A percentile compares a stretch with the other conserved stretches of the same genome.
These are phyloP conservation scores for Perca schrenkii DNA, from an alignment of 2,113 vertebrate species.

Conservation along the genomic window DNA sequence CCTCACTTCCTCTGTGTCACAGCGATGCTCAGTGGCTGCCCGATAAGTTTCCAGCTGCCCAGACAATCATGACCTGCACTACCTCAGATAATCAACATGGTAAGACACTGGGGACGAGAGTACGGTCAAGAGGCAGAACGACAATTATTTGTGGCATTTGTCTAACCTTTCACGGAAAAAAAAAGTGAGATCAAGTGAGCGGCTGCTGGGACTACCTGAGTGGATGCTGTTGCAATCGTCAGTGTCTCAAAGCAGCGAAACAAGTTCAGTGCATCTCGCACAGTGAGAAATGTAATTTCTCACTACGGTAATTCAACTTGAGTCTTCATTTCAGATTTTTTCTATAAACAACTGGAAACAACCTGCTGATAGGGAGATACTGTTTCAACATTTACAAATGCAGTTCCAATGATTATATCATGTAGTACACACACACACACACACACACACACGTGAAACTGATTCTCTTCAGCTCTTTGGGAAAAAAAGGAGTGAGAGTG, in stretches of 20 bases:
- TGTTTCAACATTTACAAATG: neutral
- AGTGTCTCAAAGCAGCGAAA: conserved; percentile 21
- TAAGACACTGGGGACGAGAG: conserved; percentile 10
- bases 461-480: too few species aligned
- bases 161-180: conserved; percentile 69
- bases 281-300: neutral
- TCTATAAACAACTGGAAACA: neutral
- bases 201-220: conserved; percentile 34
- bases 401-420: neutral
- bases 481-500: neutral
- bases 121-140: conserved; percentile 39
- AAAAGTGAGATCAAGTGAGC: conserved; percentile 31
- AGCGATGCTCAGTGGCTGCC: conserved; percentile 11
- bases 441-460: neutral
- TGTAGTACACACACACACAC: too few species aligned
- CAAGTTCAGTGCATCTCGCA: conserved; percentile 17
- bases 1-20: conserved; percentile 38
- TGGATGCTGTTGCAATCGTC: conserved; percentile 37
- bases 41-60: conserved; percentile 16
- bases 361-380: too few species aligned
- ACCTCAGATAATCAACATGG: conserved; percentile 48
- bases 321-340: neutral
- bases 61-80: conserved; percentile 42
- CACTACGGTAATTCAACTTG: neutral
- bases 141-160: conserved; percentile 76